These are phyloP conservation scores for Nemotelus pantherinus DNA, from an alignment of 2,888 invertebrate genomes.

Conservation along the genomic window DNA sequence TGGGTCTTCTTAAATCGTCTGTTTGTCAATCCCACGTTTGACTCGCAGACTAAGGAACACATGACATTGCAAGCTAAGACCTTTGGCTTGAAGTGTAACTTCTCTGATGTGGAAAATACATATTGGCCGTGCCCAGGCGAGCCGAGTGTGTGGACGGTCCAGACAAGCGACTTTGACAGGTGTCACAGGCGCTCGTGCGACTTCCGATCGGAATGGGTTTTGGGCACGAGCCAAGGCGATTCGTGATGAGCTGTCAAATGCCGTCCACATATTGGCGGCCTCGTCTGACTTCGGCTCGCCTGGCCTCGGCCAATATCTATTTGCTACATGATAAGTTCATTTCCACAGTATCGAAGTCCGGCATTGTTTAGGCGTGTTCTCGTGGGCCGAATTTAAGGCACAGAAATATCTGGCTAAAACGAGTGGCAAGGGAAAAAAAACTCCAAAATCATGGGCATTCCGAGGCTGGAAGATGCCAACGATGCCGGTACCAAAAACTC, in stretches of 20 bases:
- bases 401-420: conserved; percentile 89
- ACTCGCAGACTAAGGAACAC: conserved; percentile 99
- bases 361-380: conserved; percentile 92
- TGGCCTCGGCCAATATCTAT: too few relatives aligned
- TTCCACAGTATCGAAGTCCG: conserved; percentile 78
- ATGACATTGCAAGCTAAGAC: conserved; percentile 95
- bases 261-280: too few relatives aligned
- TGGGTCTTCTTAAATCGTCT: conserved; percentile 98
- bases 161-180: too few relatives aligned
- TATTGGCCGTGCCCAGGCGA: too few relatives aligned
- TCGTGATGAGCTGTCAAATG: too few relatives aligned
- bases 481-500: conserved; percentile 92
- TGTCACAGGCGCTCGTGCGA: too few relatives aligned
- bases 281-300: too few relatives aligned
- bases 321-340: conserved; percentile 95
- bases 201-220: too few relatives aligned
- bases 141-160: too few relatives aligned
- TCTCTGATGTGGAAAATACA: too few relatives aligned
- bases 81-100: conserved; percentile 92
- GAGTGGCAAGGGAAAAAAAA: conserved; percentile 89
- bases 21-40: conserved; percentile 98
- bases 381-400: conserved; percentile 97
- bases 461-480: conserved; percentile 98
- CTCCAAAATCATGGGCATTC: conserved; percentile 88
- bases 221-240: too few relatives aligned